Conservation (phyloP, 2,113 vertebrate species). For the Garra rufa region DNA sequence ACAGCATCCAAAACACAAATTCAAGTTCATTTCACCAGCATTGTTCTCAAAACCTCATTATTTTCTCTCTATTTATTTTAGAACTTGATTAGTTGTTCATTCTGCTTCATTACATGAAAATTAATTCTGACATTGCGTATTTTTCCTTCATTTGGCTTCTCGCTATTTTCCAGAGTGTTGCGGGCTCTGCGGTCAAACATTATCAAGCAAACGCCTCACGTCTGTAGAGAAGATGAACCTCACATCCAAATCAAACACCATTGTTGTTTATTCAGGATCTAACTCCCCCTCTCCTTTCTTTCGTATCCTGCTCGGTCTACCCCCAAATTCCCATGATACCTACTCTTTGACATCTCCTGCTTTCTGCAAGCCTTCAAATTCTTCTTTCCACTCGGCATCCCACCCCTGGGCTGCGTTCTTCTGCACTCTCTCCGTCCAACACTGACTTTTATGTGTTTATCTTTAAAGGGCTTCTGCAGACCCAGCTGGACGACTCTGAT, state of each 20-base stretch:
- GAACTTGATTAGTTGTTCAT: conserved; percentile 24
- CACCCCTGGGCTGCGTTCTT: conserved; percentile 18
- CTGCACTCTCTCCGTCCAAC: conserved; percentile 18
- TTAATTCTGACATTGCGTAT: conserved; percentile 16
- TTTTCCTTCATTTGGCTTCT: conserved; percentile 27
- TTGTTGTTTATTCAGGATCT: conserved; percentile 36
- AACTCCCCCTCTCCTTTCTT: not conserved
- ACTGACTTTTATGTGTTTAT: conserved; percentile 42
- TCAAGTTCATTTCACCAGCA: not conserved
- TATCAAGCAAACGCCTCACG: conserved; percentile 18
- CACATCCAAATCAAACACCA: conserved; percentile 43
- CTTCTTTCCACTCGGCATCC: conserved; percentile 14
- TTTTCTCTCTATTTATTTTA: conserved; percentile 10
- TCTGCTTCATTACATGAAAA: conserved; percentile 33
- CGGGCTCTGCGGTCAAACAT: conserved; percentile 24
- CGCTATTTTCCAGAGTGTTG: conserved; percentile 7
- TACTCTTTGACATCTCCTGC: conserved; percentile 19
- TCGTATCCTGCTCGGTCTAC: conserved; percentile 29
- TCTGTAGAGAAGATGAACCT: conserved; percentile 24
- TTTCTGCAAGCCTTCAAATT: conserved; percentile 32
- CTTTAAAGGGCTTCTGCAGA: conserved; percentile 35
- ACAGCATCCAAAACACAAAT: not conserved
- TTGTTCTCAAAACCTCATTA: not conserved
- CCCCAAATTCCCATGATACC: conserved; percentile 21
- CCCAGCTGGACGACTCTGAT: conserved; percentile 35